Evolutionary conservation across 2,888 invertebrate genomes (phyloP), one percentile per base, ranked within the genome.

Genomic region (Torymus tubicola): DNA sequence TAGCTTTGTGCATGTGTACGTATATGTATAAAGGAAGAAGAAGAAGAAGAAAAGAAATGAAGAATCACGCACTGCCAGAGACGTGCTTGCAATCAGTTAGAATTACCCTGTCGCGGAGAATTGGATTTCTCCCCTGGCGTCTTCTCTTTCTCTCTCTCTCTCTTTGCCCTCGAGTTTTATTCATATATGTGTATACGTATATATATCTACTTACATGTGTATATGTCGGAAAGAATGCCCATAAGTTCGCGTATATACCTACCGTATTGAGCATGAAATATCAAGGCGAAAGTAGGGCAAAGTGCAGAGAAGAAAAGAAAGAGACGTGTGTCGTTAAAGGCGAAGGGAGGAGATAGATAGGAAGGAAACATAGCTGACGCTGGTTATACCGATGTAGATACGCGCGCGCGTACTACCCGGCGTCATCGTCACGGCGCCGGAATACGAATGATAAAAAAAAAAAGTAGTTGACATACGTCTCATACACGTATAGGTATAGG

Each of bases 251-350:
- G 69, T 21, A 21, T 21, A 21, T 63, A 58, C 74, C 75, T 63
- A 4, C 42, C 80, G 61, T 82, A 75, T 80, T 83, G 75, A 53
- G 78, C 74, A 82, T 81, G 83, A 80, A 83, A 83, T 82, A 82
- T 84, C 77, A 42, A 42, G 77, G 82, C 53, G 83, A 84, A 84
- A 84, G 84, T 84, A 82, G 84, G 82, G 67, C 84, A 60, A 8
- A 5, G 42, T 8, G 42, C 42, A 8, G 42, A 42, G 42, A 69
- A 78, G 81, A 82, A 82, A 80, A 84, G 78, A 68, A 50, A 82
- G 72, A 80, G 63, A 42, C 8, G 10, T 8, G 42, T 8, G 65
- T 21, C 24, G 81, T 55, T 63, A 72, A 72, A 74, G 61, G 76
- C 63, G 68, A 42, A 42, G 12, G 55, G 57, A 21, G 53, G 57